Conservation (phyloP, 92 coral and sea anemone species). For the Epizoanthus illoricatus region DNA sequence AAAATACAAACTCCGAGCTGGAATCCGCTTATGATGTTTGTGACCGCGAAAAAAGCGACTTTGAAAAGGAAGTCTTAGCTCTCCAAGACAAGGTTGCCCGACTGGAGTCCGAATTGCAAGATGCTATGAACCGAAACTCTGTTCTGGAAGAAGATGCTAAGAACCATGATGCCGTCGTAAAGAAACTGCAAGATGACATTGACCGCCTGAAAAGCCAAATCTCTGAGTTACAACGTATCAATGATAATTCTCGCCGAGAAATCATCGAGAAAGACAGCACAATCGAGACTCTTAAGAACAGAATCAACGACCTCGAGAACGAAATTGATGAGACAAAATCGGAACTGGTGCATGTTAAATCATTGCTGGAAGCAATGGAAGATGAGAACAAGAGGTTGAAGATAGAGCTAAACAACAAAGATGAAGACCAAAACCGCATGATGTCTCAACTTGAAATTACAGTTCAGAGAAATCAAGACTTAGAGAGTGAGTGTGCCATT, state of each 20-base stretch:
- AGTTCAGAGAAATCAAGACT: conserved; percentile 68
- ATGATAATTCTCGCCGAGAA: conserved; percentile 75
- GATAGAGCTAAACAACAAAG: conserved; percentile 69
- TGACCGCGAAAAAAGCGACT: conserved; percentile 84
- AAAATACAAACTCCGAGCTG: conserved; percentile 78
- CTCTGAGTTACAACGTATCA: conserved; percentile 77
- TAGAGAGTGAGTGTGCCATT: conserved; percentile 75
- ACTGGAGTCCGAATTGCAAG: conserved; percentile 81
- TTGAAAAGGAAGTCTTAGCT: conserved; percentile 80
- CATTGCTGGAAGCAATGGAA: conserved; percentile 77
- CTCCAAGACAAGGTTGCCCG: conserved; percentile 75
- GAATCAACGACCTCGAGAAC: conserved; percentile 70
- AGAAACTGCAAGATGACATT: conserved; percentile 80
- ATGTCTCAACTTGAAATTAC: conserved; percentile 68
- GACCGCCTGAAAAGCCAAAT: conserved; percentile 80
- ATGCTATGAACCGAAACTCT: conserved; percentile 70
- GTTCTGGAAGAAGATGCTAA: conserved; percentile 83
- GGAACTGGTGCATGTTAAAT: conserved; percentile 77
- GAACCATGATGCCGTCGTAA: conserved; percentile 65
- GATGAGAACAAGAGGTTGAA: conserved; percentile 76
- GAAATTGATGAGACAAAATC: conserved; percentile 86
- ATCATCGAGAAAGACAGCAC: conserved; percentile 78
- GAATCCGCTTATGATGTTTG: conserved; percentile 78
- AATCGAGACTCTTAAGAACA: conserved; percentile 76
- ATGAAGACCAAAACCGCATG: conserved; percentile 85